phyloP scores from a whole-genome alignment of 2,113 vertebrate genomes.

The Mesitornis unicolor region DNA sequence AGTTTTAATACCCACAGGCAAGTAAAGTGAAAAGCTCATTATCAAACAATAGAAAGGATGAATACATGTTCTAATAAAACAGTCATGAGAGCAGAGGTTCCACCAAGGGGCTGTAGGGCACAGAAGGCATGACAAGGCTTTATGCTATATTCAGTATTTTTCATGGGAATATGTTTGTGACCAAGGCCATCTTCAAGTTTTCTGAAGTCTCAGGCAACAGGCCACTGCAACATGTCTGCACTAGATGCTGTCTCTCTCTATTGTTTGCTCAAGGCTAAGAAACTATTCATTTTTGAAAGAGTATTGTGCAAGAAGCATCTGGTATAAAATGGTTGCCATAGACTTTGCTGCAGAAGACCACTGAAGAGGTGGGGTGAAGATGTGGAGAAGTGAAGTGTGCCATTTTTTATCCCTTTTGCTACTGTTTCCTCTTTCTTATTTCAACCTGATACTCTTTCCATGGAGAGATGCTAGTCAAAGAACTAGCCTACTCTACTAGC shows the following conservation, averaged over 20 bases:
- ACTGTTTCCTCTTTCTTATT: not conserved
- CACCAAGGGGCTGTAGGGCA: not conserved
- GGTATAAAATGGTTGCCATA: not conserved
- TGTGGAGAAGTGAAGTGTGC: not conserved
- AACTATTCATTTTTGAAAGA: not conserved
- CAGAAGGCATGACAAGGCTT: not conserved
- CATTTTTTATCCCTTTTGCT: not conserved
- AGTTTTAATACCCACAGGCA: not conserved
- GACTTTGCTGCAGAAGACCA: not conserved
- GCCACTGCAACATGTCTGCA: not conserved
- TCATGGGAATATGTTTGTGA: not conserved
- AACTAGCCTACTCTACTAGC: not conserved
- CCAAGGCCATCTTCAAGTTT: not conserved
- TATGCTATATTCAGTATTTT: not conserved
- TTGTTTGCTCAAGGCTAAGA: not conserved
- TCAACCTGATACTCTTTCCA: not conserved
- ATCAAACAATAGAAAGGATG: conserved; percentile 12
- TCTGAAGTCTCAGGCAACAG: not conserved
- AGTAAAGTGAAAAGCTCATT: not conserved
- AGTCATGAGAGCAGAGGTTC: not conserved
- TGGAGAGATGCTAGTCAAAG: not conserved
- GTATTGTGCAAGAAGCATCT: not conserved
- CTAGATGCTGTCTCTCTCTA: not conserved
- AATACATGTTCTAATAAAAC: not conserved
- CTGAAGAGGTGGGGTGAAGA: not conserved